Conservation (phyloP, 2,888 invertebrate species). For the Ormyrus rosae region DNA sequence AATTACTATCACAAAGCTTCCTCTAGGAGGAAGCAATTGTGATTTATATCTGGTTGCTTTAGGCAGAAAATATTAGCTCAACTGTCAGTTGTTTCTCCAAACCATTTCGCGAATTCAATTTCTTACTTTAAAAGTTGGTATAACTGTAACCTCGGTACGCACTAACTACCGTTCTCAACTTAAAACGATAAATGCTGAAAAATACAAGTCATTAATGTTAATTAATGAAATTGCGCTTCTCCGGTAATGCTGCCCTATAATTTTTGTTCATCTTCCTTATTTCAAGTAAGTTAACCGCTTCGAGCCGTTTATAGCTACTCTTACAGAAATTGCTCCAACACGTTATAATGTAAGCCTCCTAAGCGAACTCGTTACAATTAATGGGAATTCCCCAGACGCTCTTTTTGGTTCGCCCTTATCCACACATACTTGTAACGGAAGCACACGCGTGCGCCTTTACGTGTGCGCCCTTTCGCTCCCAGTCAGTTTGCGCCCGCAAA, state of each 20-base stretch:
- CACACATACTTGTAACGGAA: slow-evolving; percentile 16
- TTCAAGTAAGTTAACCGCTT: slow-evolving; percentile 63
- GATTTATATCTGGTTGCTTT: no score
- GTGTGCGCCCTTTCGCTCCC: background rate
- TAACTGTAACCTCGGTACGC: no score
- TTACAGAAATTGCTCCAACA: slow-evolving; percentile 61
- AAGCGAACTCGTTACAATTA: slow-evolving; percentile 66
- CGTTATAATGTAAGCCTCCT: slow-evolving; percentile 64
- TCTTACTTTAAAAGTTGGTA: no score
- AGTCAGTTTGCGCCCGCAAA: slow-evolving; percentile 34
- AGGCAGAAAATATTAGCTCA: no score
- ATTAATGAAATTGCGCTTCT: background rate
- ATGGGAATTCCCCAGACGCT: slow-evolving; percentile 62
- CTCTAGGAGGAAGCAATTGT: no score
- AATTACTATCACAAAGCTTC: no score
- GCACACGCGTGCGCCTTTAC: slow-evolving; percentile 26
- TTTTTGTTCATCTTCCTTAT: slow-evolving; percentile 59
- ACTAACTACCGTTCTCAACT: no score
- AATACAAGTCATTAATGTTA: background rate
- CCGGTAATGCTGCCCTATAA: slow-evolving; percentile 8
- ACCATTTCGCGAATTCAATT: no score
- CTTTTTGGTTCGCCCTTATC: slow-evolving; percentile 42
- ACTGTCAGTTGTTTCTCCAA: no score
- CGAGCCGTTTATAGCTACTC: slow-evolving; percentile 39
- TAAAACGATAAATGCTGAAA: background rate